Conservation (phyloP, 2,113 vertebrate species). For the Alosa alosa region DNA sequence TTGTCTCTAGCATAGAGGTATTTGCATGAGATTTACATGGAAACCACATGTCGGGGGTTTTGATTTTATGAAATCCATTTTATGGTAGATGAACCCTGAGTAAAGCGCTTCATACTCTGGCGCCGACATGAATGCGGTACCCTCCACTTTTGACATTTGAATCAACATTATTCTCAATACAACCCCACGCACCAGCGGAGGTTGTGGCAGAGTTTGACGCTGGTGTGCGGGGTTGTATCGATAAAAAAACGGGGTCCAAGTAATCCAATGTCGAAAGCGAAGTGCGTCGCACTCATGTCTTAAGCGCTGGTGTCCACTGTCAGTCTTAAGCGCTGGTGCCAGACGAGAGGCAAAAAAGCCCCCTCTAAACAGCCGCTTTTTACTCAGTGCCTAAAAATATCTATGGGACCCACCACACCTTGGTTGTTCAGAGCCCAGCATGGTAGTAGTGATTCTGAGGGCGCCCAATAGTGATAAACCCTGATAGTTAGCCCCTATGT, state of each 20-base stretch:
- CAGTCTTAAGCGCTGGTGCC: background rate
- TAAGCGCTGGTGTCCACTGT: too few relatives aligned
- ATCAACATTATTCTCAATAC: too few relatives aligned
- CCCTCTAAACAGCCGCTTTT: background rate
- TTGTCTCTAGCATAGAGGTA: background rate
- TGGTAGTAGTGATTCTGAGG: background rate
- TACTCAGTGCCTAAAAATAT: background rate
- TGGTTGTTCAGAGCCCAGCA: background rate
- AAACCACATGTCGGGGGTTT: background rate
- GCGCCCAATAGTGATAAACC: background rate
- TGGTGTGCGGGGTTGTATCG: too few relatives aligned
- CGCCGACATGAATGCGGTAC: too few relatives aligned
- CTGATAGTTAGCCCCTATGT: background rate
- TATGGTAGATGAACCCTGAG: background rate
- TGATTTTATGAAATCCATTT: conserved; percentile 2
- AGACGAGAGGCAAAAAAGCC: background rate
- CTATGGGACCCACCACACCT: background rate
- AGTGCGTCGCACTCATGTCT: background rate
- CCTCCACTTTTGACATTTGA: too few relatives aligned
- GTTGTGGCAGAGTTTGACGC: too few relatives aligned
- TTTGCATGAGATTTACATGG: conserved; percentile 49
- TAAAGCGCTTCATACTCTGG: too few relatives aligned
- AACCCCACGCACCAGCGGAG: too few relatives aligned
- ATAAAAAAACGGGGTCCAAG: too few relatives aligned
- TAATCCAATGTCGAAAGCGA: too few relatives aligned